phyloP scores from a whole-genome alignment of 2,797 vertebrate genomes.

The Pelobates cultripes region DNA sequence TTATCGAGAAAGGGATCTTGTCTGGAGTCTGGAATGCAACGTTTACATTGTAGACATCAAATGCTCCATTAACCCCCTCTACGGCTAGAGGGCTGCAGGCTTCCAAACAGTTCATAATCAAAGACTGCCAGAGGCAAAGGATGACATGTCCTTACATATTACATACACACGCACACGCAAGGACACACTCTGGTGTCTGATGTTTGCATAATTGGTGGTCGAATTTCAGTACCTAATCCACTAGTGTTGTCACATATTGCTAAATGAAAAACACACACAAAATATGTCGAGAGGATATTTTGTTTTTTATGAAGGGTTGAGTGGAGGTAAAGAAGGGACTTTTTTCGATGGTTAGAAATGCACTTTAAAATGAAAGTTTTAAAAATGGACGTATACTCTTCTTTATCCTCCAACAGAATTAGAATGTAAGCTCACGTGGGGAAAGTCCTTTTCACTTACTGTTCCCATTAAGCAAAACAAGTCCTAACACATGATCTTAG shows the following conservation, averaged over 20 bases:
- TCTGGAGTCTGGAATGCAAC: conserved; percentile 37
- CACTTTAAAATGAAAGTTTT: no score
- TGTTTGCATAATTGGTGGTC: neutral
- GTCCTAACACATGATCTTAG: no score
- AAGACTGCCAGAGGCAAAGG: conserved; percentile 1
- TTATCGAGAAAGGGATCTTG: conserved; percentile 39
- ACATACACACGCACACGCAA: neutral
- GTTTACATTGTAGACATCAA: conserved; percentile 10
- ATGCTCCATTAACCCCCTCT: conserved; percentile 16
- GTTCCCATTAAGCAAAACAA: no score
- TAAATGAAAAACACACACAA: neutral
- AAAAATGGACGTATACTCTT: no score
- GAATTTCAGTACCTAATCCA: neutral
- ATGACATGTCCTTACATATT: conserved; percentile 15
- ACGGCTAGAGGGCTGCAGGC: conserved; percentile 5
- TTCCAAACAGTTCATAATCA: neutral
- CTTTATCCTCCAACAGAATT: no score
- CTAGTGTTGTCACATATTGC: neutral
- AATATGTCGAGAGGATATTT: neutral
- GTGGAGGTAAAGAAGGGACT: neutral
- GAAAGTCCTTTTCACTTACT: no score
- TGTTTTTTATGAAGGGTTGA: neutral
- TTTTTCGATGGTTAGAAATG: no score
- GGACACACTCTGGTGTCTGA: neutral
- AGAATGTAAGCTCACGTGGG: no score